These are phyloP conservation scores for Lasiurus borealis DNA, from an alignment of 2,113 vertebrate genomes.

Conservation along the genomic window DNA sequence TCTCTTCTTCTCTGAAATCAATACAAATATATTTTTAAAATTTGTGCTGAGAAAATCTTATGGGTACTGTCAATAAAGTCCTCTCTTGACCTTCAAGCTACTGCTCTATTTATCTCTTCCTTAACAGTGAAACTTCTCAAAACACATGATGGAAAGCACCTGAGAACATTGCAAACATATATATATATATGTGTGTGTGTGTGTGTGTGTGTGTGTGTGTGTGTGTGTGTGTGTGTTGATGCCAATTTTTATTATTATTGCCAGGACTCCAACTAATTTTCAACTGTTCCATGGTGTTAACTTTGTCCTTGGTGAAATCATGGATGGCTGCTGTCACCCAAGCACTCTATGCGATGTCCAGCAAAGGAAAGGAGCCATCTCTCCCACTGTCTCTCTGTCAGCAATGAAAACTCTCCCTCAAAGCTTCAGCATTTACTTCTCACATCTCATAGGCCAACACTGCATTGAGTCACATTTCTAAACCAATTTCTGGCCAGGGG, in stretches of 20 bases:
- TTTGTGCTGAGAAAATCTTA: background rate
- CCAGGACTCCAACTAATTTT: background rate
- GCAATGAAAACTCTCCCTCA: background rate
- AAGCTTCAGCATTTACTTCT: background rate
- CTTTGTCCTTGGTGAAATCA: background rate
- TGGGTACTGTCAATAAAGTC: background rate
- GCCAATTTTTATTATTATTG: background rate
- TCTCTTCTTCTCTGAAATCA: no score
- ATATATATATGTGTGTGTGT: no score
- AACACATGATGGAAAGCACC: background rate
- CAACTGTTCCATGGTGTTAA: background rate
- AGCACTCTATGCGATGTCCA: no score
- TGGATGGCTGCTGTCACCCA: background rate
- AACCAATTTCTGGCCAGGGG: background rate
- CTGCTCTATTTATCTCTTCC: background rate
- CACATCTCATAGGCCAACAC: background rate
- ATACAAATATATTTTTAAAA: no score
- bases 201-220: no score
- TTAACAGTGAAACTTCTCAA: background rate
- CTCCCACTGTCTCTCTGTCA: background rate
- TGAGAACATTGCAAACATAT: background rate
- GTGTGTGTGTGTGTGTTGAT: background rate
- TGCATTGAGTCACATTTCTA: background rate
- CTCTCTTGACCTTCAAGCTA: background rate
- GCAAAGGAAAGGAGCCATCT: background rate